These are phyloP conservation scores for Abrostola tripartita DNA, from an alignment of 2,888 invertebrate species.

Conservation along the genomic window DNA sequence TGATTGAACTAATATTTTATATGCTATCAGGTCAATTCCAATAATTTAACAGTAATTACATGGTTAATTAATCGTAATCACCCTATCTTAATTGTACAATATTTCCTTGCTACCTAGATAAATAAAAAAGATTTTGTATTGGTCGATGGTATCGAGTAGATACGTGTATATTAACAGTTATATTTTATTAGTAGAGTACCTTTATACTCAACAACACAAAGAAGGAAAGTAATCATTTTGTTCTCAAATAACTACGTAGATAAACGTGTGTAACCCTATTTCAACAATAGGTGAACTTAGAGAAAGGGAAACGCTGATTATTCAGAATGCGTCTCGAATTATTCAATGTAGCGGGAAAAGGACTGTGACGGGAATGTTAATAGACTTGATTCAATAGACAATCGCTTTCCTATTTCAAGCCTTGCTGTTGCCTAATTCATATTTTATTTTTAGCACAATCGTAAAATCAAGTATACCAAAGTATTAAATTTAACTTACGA, in stretches of 20 bases:
- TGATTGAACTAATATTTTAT: too few species aligned
- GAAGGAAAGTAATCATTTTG: too few species aligned
- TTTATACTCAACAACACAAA: too few species aligned
- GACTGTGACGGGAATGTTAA: constrained; percentile 69
- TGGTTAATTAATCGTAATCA: too few species aligned
- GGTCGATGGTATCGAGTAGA: too few species aligned
- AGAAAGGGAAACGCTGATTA: constrained; percentile 68
- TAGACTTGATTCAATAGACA: constrained; percentile 53
- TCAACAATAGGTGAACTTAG: constrained; percentile 44
- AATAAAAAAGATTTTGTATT: too few species aligned
- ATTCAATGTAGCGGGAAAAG: constrained; percentile 73
- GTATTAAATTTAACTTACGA: neutral
- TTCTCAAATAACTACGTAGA: constrained; percentile 14
- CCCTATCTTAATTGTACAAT: too few species aligned
- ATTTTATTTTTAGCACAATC: constrained; percentile 32
- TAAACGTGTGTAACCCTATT: constrained; percentile 28
- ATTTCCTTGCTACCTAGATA: too few species aligned
- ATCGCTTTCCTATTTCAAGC: constrained; percentile 65
- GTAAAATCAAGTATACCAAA: constrained; percentile 1
- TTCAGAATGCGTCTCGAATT: constrained; percentile 71
- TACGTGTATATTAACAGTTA: too few species aligned
- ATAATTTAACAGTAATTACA: too few species aligned
- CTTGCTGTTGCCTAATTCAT: constrained; percentile 36
- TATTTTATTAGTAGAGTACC: too few species aligned
- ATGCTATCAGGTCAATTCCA: too few species aligned